Base-by-base conservation (phyloP, 2,888 invertebrate genomes). In the Sarcophaga carnaria region DNA sequence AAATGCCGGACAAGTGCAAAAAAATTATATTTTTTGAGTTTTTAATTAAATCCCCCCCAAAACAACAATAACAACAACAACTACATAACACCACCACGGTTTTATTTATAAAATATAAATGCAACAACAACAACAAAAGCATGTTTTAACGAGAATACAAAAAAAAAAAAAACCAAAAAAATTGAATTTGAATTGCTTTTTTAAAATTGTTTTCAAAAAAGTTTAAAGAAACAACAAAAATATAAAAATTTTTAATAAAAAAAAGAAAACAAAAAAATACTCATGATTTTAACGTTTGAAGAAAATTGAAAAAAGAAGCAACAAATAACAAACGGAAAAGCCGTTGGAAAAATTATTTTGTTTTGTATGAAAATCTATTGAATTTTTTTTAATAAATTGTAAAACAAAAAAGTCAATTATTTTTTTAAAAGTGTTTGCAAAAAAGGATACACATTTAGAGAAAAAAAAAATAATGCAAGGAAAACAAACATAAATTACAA, bases 1-100 rank as follows among this genome's bases (percentile, higher is more conserved):
- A 54, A 85, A 80, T 71, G 88, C 88, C 88, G 88, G 88, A 88
- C 88, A 88, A 88, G 88, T 88, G 88, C 85, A 88, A 62, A 74
- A 63, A 67, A 67, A 69, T 78, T 78, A 60, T 72, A 66, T 83
- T 83, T 62, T 78, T 72, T 63, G 54, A 54, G 54, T 54, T 17
- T 20, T 69, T 12, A 14, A 37, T 83, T 67, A 37, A 83, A 83
- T 49, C 20, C 49, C 49, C 22, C 45, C 22, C 37, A 64, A 10
- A 37, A 37, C 2, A 37, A 8, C 37, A 8, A 37, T 1, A 37
- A 10, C 37, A 37, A 37, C 37, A 37, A 37, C 37, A 37, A 37
- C 37, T 37, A 37, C 37, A 10, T 10, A 10, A 37, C 37, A 37
- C 2, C 37, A 37, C 37, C 8, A 37, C 37, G 37, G 37, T 37